Percentiles rank a stretch among this genome's conserved stretches.
These are phyloP conservation scores for Recurvirostra avosetta DNA, from an alignment of 2,113 vertebrate genomes.

Conservation along the genomic window DNA sequence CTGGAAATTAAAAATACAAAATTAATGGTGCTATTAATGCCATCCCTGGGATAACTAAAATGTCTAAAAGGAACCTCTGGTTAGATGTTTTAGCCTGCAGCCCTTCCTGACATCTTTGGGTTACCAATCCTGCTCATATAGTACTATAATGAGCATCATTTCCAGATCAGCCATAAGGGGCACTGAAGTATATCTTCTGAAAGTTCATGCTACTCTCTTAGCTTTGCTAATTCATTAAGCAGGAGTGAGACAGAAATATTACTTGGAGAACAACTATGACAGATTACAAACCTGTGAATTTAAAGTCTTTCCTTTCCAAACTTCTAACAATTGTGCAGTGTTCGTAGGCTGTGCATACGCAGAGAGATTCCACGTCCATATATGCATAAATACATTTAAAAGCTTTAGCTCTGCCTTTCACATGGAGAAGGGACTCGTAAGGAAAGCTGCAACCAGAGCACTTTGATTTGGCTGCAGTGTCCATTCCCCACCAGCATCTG, in stretches of 20 bases:
- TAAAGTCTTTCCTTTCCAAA: not conserved
- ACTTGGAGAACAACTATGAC: not conserved
- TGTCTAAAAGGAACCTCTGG: not conserved
- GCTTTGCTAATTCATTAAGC: constrained; percentile 38
- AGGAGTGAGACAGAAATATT: not conserved
- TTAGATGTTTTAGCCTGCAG: constrained; percentile 25
- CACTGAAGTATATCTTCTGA: constrained; percentile 24
- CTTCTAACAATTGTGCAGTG: not conserved
- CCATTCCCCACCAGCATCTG: not conserved
- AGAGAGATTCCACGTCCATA: not conserved
- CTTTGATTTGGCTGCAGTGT: not conserved
- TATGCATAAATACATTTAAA: not conserved
- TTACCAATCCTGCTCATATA: not conserved
- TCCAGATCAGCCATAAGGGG: constrained; percentile 35
- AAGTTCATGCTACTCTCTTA: constrained; percentile 29
- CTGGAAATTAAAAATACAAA: not conserved
- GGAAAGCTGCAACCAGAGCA: not conserved
- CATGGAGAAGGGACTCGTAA: not conserved
- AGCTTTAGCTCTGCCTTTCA: not conserved
- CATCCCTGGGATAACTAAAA: not conserved
- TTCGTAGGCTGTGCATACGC: not conserved
- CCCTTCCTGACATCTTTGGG: constrained; percentile 2
- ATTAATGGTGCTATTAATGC: not conserved
- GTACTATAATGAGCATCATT: constrained; percentile 21
- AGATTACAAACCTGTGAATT: not conserved